phyloP scores from a whole-genome alignment of 92 coral and sea anemone species.

The Siderastrea siderea region DNA sequence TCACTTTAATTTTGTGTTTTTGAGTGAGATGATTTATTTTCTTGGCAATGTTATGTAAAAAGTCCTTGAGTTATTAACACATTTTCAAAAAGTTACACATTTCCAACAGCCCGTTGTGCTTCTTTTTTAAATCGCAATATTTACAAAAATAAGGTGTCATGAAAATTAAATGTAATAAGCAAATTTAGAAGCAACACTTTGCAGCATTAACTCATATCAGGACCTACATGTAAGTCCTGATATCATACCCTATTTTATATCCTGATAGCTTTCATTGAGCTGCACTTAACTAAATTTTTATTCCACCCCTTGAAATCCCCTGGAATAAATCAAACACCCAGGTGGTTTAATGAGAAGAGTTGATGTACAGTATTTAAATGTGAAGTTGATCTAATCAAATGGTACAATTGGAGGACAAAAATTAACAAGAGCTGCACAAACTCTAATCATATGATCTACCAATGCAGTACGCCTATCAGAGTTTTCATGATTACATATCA shows the following conservation, averaged over 20 bases:
- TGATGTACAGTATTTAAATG: slow-evolving; percentile 25
- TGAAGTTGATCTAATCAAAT: slow-evolving; percentile 36
- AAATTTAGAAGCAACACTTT: slow-evolving; percentile 9
- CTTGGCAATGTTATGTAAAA: too few species aligned
- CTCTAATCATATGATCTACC: slow-evolving; percentile 55
- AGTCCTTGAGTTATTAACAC: not conserved
- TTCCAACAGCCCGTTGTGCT: not conserved
- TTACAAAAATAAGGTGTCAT: slow-evolving; percentile 4
- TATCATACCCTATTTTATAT: not conserved
- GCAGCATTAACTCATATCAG: slow-evolving; percentile 21
- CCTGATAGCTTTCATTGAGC: not conserved
- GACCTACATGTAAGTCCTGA: slow-evolving; percentile 1
- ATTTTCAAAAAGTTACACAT: not conserved
- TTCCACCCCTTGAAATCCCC: not conserved
- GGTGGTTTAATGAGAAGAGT: slow-evolving; percentile 35
- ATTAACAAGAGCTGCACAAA: slow-evolving; percentile 54
- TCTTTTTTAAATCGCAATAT: not conserved
- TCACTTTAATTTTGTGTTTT: too few species aligned
- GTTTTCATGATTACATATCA: slow-evolving; percentile 40
- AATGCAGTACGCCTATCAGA: slow-evolving; percentile 32
- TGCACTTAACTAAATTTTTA: not conserved
- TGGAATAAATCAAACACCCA: not conserved
- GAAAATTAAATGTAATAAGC: slow-evolving; percentile 13
- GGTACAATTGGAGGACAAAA: slow-evolving; percentile 70
- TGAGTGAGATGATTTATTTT: too few species aligned